These are phyloP conservation scores for Chrysogorgia sp. DNA, from an alignment of 92 coral and sea anemone species.

Conservation along the genomic window DNA sequence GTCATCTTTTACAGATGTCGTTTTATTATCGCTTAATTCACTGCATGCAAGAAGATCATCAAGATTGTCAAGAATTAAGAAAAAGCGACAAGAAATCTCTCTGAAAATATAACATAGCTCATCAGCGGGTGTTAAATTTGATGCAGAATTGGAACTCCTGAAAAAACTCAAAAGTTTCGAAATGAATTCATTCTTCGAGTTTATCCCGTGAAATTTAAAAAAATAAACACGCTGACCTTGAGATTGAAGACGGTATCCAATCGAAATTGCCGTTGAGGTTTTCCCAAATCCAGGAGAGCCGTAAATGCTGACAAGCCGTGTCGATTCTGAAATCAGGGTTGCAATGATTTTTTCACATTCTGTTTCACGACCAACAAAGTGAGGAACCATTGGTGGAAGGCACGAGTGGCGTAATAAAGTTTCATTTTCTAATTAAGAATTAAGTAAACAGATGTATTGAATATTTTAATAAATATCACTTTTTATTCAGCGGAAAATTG, in stretches of 20 bases:
- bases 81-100: not conserved
- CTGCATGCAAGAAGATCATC: constrained; percentile 47
- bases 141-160: not conserved
- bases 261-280: constrained; percentile 42
- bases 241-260: constrained; percentile 29
- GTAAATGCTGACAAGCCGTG: constrained; percentile 50
- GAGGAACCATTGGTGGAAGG: constrained; percentile 34
- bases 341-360: constrained; percentile 37
- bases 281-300: constrained; percentile 62
- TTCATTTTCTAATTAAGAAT: not conserved
- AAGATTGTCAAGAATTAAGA: constrained; percentile 47
- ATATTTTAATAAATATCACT: too few species aligned
- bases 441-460: too few species aligned
- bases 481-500: too few species aligned
- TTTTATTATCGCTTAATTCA: too few species aligned
- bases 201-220: constrained; percentile 26
- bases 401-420: constrained; percentile 4
- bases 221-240: constrained; percentile 38
- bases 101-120: constrained; percentile 22
- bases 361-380: constrained; percentile 39
- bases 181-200: constrained; percentile 11
- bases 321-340: constrained; percentile 20
- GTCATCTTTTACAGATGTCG: not conserved
- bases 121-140: not conserved
- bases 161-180: constrained; percentile 30